phyloP scores from a whole-genome alignment of 2,888 invertebrate species.

The Chloroclystis v-ata region DNA sequence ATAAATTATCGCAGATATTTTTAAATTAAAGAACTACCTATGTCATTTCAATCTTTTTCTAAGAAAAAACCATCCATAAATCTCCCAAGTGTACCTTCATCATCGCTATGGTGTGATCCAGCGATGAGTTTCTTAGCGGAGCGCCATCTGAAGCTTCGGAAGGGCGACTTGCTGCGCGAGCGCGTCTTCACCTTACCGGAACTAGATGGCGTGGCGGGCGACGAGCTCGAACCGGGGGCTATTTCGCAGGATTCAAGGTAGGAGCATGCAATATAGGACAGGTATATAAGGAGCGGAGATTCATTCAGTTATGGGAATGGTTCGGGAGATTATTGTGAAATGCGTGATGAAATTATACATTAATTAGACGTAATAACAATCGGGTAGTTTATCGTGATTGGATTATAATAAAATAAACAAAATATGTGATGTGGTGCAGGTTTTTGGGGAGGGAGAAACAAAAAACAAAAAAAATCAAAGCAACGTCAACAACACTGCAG shows the following conservation, averaged over 20 bases:
- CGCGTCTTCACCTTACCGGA: conserved; percentile 87
- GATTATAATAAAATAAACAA: background rate
- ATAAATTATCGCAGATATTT: too few relatives aligned
- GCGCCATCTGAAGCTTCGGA: conserved; percentile 95
- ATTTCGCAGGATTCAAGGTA: conserved; percentile 32
- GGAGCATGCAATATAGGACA: conserved; percentile 22
- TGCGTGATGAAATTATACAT: too few relatives aligned
- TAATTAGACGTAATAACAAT: too few relatives aligned
- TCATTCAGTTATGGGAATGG: background rate
- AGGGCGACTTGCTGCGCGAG: conserved; percentile 95
- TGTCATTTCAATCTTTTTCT: conserved; percentile 1
- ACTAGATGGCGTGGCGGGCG: conserved; percentile 67
- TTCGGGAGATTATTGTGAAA: background rate
- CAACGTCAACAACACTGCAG: conserved; percentile 65
- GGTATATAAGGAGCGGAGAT: background rate
- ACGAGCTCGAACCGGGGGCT: conserved; percentile 67
- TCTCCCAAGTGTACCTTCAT: conserved; percentile 82
- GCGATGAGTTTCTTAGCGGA: conserved; percentile 84
- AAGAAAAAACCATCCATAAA: conserved; percentile 40
- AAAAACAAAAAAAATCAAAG: conserved; percentile 67
- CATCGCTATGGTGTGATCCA: conserved; percentile 86
- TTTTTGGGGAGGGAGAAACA: conserved; percentile 33
- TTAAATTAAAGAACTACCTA: too few relatives aligned
- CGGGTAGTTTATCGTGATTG: conserved; percentile 4
- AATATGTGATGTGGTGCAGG: conserved; percentile 3